These are phyloP conservation scores for Ephydatia muelleri DNA, from an alignment of 37 sponge, comb jelly and placozoan species.

Conservation along the genomic window DNA sequence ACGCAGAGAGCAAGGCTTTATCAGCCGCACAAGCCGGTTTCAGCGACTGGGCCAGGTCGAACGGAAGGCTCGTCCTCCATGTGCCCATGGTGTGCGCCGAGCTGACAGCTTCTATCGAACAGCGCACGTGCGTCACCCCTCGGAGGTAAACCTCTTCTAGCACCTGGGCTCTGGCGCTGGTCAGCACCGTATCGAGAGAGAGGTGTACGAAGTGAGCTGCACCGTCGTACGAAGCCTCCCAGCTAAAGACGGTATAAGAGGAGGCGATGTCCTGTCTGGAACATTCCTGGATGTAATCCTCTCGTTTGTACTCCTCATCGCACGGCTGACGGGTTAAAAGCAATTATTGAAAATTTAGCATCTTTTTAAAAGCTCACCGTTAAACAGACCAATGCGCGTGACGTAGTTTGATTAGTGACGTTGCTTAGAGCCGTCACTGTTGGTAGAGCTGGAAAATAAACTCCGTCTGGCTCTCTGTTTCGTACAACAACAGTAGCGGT, in stretches of 20 bases:
- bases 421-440: not conserved
- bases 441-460: conserved; percentile 49
- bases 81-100: conserved; percentile 12
- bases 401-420: not conserved
- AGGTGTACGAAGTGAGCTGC: conserved; percentile 11
- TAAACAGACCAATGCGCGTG: too few species aligned
- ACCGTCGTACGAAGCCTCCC: conserved; percentile 47
- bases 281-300: conserved; percentile 10
- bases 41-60: conserved; percentile 7
- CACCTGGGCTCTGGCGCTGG: not conserved
- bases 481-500: conserved; percentile 15
- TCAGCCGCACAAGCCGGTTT: too few species aligned
- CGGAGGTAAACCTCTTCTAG: conserved; percentile 46
- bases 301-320: conserved; percentile 2
- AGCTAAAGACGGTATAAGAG: conserved; percentile 31
- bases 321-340: conserved; percentile 11
- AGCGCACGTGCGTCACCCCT: conserved; percentile 33
- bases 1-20: not conserved
- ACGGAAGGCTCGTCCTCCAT: conserved; percentile 19
- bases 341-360: not conserved
- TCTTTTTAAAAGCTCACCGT: not conserved
- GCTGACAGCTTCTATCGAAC: conserved; percentile 38
- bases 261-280: conserved; percentile 31
- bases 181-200: conserved; percentile 14
- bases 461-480: conserved; percentile 22